These are phyloP conservation scores for Drosophila aff. DNA, from an alignment of 1,140 invertebrate species.

Conservation along the genomic window DNA sequence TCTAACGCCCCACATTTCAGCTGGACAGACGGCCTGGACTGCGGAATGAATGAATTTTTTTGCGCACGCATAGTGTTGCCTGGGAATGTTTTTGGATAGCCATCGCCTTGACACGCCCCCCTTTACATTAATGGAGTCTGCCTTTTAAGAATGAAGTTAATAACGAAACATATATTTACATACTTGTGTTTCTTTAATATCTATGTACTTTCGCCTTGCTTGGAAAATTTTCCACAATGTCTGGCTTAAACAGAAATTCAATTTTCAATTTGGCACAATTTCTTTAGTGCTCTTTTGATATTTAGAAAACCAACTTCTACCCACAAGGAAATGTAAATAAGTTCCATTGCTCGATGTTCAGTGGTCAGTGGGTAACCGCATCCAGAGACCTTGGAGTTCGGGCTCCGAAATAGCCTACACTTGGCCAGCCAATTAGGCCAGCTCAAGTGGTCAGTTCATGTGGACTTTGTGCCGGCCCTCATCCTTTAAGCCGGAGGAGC, in stretches of 20 bases:
- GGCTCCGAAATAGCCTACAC: constrained; percentile 39
- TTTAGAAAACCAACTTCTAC: not conserved
- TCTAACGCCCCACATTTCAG: constrained; percentile 26
- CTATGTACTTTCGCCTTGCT: no score
- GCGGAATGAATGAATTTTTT: constrained; percentile 38
- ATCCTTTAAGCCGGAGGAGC: constrained; percentile 31
- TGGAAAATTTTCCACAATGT: not conserved
- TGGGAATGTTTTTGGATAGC: constrained; percentile 4
- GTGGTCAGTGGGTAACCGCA: constrained; percentile 21
- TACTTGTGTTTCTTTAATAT: not conserved
- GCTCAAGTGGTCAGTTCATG: constrained; percentile 60
- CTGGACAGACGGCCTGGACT: constrained; percentile 18
- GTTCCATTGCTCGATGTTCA: constrained; percentile 6
- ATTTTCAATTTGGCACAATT: not conserved
- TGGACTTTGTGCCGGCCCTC: constrained; percentile 22
- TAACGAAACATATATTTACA: not conserved
- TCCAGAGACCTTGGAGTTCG: constrained; percentile 16
- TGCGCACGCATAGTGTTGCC: constrained; percentile 36
- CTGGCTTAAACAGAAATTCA: not conserved
- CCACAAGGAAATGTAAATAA: constrained; percentile 30
- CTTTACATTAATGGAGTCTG: constrained; percentile 27
- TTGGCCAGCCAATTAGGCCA: constrained; percentile 70
- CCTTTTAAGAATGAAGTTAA: not conserved
- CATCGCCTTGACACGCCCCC: constrained; percentile 24
- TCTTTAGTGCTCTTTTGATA: not conserved